Conservation (phyloP, 2,113 vertebrate genomes). For the Clarias macrocephalus region DNA sequence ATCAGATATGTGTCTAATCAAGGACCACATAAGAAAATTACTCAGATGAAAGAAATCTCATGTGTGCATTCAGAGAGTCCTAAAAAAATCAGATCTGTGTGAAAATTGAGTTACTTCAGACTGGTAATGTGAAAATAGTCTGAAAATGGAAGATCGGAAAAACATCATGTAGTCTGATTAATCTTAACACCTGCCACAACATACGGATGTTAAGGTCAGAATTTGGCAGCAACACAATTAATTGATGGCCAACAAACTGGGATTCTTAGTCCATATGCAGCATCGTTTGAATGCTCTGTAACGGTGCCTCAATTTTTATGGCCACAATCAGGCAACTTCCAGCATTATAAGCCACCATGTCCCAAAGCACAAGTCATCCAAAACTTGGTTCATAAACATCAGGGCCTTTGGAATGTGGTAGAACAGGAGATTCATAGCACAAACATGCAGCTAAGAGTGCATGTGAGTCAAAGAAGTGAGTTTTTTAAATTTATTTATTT, state of each 20-base stretch:
- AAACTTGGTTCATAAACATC: neutral
- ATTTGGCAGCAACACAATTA: neutral
- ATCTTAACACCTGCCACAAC: neutral
- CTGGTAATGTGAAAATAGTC: no score
- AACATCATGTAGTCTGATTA: neutral
- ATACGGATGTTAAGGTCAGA: neutral
- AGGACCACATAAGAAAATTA: no score
- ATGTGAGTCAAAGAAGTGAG: neutral
- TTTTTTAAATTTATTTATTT: no score
- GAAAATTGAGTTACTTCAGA: no score
- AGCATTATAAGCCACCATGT: neutral
- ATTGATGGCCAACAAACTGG: neutral
- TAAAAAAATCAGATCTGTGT: no score
- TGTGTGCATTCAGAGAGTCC: no score
- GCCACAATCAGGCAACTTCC: neutral
- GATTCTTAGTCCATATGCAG: neutral
- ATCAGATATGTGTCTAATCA: no score
- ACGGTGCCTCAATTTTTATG: neutral
- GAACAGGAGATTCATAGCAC: neutral
- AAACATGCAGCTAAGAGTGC: neutral
- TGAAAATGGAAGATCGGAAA: neutral
- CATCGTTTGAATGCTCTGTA: neutral
- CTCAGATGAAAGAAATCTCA: no score
- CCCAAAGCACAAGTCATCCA: neutral
- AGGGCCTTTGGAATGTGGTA: neutral